Conservation (phyloP, 2,888 invertebrate genomes). For the Tinea semifulvella region DNA sequence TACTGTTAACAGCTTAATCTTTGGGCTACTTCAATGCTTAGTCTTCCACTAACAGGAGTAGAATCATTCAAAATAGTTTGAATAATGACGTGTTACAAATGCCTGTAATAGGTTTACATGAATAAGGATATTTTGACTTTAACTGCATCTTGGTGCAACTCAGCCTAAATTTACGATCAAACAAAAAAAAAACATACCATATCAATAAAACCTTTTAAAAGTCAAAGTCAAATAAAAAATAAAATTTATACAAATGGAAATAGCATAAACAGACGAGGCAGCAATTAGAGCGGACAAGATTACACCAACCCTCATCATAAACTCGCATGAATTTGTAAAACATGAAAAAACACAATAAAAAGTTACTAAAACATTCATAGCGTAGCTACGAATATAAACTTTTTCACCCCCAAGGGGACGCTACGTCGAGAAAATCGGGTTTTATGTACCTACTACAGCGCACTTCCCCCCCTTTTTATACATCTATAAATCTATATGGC, state of each 20-base stretch:
- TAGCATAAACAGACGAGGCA: neutral
- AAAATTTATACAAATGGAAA: neutral
- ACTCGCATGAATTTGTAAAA: conserved; percentile 17
- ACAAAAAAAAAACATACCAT: too few species aligned
- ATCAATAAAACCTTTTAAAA: too few species aligned
- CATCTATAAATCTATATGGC: conserved; percentile 64
- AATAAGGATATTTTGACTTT: too few species aligned
- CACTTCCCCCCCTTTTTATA: conserved; percentile 26
- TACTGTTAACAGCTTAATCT: too few species aligned
- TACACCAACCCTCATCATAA: conserved; percentile 10
- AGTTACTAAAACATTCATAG: conserved; percentile 42
- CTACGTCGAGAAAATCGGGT: conserved; percentile 23
- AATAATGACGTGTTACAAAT: too few species aligned
- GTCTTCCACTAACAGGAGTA: too few species aligned
- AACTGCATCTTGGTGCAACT: too few species aligned
- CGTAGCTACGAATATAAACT: conserved; percentile 39
- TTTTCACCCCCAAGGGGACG: conserved; percentile 33
- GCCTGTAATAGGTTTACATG: too few species aligned
- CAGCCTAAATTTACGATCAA: too few species aligned
- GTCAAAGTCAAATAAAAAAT: neutral
- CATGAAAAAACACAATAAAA: conserved; percentile 26
- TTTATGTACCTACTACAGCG: conserved; percentile 1
- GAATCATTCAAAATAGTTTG: too few species aligned
- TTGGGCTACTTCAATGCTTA: too few species aligned
- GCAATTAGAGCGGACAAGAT: conserved; percentile 9